Evolutionary conservation across 2,113 vertebrate species (phyloP), one percentile per base, ranked within the genome.

Genomic region (Gambusia holbrooki): DNA sequence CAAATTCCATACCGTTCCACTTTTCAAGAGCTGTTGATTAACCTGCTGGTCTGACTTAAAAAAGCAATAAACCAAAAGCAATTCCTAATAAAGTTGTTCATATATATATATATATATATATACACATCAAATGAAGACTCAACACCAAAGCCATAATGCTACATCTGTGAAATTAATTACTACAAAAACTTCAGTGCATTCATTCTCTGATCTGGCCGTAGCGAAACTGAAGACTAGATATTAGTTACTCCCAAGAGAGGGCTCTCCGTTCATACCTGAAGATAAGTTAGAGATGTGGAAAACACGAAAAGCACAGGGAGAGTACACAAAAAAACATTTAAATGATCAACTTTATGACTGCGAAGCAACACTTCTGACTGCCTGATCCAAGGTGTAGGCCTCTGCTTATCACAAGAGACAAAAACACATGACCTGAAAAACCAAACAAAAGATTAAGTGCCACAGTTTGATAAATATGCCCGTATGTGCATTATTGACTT

Each of bases 401-500:
- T 58, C 1, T 58, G 51, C 51, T 58, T 9, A n/a, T 58, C 51
- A 58, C 8, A 54, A 62, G 11, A 62, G 28, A 30, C 14, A 63
- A 17, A 63, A 63, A 32, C 5, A 12, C 14, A 58, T 58, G 51
- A 58, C 8, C 8, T 58, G 22, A 25, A 35, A 65, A 71, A 51
- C 19, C 9, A 13, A 28, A 0, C n/a, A 60, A 77, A 30, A 27
- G 30, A 65, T 33, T 9, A 32, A 22, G 62, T 45, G 48, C 12
- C 35, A 28, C 3, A 54, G 11, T 0, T 9, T 60, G 69, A 73
- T 66, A 71, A 54, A 71, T 64, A 65, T 37, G 28, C 19, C 9
- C 30, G 32, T 8, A 69, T 74, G 65, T 77, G 73, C 87, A 67
- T 67, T 66, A 62, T 73, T 62, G 77, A 87, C 80, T 73, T 45